Evolutionary conservation across 2,888 invertebrate species (phyloP).

Genomic region (Ophioninae sp.): DNA sequence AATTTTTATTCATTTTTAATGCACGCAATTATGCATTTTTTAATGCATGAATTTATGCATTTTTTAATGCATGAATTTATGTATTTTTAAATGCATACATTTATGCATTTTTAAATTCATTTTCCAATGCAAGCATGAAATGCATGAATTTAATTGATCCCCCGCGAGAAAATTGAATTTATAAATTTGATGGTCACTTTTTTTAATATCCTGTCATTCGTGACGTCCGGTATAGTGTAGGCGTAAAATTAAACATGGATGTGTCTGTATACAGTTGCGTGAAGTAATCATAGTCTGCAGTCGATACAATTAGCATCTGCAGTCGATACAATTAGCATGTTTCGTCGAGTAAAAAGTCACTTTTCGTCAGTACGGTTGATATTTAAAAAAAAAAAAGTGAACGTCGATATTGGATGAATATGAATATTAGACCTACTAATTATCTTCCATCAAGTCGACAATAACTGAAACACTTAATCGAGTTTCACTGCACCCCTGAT

Average conservation of each 20-base stretch:
- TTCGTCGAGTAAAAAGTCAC: conserved; percentile 8
- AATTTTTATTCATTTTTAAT: too few species aligned
- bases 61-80: too few species aligned
- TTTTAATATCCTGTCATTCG: conserved; percentile 61
- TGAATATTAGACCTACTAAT: background rate
- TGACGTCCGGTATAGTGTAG: conserved; percentile 35
- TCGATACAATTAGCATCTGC: conserved; percentile 30
- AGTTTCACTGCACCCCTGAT: background rate
- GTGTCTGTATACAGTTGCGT: conserved; percentile 4
- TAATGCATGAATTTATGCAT: too few species aligned
- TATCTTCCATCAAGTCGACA: conserved; percentile 14
- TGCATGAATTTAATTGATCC: too few species aligned
- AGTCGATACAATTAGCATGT: conserved; percentile 36
- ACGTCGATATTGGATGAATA: background rate
- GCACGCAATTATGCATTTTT: too few species aligned
- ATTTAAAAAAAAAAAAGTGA: background rate
- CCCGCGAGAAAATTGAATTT: too few species aligned
- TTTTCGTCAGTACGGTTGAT: background rate
- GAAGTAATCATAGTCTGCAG: conserved; percentile 27
- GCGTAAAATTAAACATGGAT: background rate
- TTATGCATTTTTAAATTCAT: too few species aligned
- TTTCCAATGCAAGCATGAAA: too few species aligned
- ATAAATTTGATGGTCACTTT: too few species aligned
- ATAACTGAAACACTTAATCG: background rate
- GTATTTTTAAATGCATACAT: too few species aligned